Evolutionary conservation across 64 coral and sea anemone species (phyloP), one percentile per base, ranked within the genome.

Genomic region (Montipora efflorescens): DNA sequence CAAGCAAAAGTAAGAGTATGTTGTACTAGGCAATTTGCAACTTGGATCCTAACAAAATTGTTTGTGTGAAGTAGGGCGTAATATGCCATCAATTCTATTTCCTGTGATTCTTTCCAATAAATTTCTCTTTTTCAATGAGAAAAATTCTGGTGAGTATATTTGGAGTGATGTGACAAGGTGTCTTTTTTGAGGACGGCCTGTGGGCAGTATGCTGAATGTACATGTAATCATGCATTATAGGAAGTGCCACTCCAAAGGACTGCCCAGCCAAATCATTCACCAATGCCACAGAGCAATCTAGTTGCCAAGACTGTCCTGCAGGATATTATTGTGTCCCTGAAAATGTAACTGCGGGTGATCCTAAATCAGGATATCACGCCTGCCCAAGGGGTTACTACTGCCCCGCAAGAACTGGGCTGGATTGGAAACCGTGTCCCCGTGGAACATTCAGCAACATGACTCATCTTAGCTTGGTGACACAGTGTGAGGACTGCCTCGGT

Each of bases 331-430:
- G 98, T 66, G 76, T 94, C 0, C 98, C 98, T 19, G 95, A 96
- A 76, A 99, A 99, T 76, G 98, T 99, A 6, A 99, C 95, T 49
- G 84, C 95, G 76, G 98, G 98, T 4, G 84, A 99, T 59, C 98
- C 98, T 8, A 88, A 94, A 67, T 96, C 98, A 67, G 98, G 92
- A 3, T 99, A 96, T 47, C 95, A 96, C 50, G 44, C 67, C 12
- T 99, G 98, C 5, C 98, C 98, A 57, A 90, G 76, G 5, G 98
- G 98, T 5, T 99, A 99, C 48, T 99, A 94, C 51, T 99, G 98
- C 74, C 98, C 98, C 22, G 14, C 90, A 28, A 82, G 98, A 75
- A 99, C 95, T 69, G 98, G 98, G 16, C 86, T 93, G 36, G 87
- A 99, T 81, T 99, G 98, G 98, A 92, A 96, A 58, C 47, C 98